These are phyloP conservation scores for Ylistrum balloti DNA, from an alignment of 1,140 invertebrate genomes.

Conservation along the genomic window DNA sequence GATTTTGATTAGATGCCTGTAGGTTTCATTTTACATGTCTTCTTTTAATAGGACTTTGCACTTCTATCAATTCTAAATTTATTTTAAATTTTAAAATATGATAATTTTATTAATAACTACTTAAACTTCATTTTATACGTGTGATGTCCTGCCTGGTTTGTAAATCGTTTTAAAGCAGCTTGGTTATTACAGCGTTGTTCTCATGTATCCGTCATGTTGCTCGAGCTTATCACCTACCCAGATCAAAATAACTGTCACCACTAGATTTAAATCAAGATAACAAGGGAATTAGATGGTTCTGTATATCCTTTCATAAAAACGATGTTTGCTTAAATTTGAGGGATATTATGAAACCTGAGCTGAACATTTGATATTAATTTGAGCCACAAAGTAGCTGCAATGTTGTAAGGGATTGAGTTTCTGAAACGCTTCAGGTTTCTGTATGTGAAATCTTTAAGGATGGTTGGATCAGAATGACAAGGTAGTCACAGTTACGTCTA, in stretches of 20 bases:
- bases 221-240: slow-evolving; percentile 5
- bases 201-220: slow-evolving; percentile 4
- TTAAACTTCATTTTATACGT: not conserved
- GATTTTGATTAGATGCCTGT: too few species aligned
- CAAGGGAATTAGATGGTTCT: slow-evolving; percentile 11
- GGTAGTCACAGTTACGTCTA: not conserved
- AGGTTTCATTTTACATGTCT: too few species aligned
- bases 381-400: slow-evolving; percentile 21
- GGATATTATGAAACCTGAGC: slow-evolving; percentile 9
- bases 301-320: slow-evolving; percentile 36
- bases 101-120: slow-evolving; percentile 40
- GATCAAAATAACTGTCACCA: slow-evolving; percentile 27
- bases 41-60: not conserved
- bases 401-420: not conserved
- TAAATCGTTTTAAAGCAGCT: not conserved
- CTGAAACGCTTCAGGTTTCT: slow-evolving; percentile 16
- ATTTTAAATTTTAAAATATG: slow-evolving; percentile 36
- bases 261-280: slow-evolving; percentile 23
- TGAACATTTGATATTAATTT: slow-evolving; percentile 12
- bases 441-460: not conserved
- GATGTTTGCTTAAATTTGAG: slow-evolving; percentile 28
- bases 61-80: not conserved
- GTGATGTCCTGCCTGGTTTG: slow-evolving; percentile 23
- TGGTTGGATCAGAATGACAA: slow-evolving; percentile 11
- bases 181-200: not conserved